Base-by-base conservation (phyloP, 2,797 vertebrate genomes). In the Gouania willdenowi region DNA sequence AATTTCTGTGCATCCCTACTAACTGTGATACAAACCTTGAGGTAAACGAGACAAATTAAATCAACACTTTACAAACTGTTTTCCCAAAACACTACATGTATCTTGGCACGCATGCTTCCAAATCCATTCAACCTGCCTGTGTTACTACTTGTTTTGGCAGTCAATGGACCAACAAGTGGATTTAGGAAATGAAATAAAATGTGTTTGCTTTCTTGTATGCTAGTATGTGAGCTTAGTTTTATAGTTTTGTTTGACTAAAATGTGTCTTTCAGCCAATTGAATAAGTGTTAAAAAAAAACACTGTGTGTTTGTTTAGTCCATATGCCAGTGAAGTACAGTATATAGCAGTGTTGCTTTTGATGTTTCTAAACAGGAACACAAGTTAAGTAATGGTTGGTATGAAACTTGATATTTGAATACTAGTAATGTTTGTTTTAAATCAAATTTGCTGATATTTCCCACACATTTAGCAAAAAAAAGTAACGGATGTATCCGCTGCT, bases 281-380 rank as follows among this genome's bases (percentile, higher is more conserved):
- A 79, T 83, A 82, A 86, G 83, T 86, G 83, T 86, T 84, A 86
- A 86, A 83, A 86, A 86, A 83, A 86, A 81, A 83, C 71, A 74
- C 53, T 53, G 66, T 53, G 61, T 69, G 80, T 84, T 86, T 81
- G 86, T 84, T 86, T 77, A 69, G 77, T 86, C 83, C 81, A 84
- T 86, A 86, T 86, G 83, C 69, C 57, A 71, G 56, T 48, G 67
- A 61, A 53, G 66, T 58, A 53, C 84, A 53, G 66, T 58, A 53
- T 84, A 83, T 78, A 83, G 78, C 76, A 81, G 79, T 58, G 59
- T 62, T 45, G 61, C 59, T 62, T 10, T 67, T 61, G 52, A 55
- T 59, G 40, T 66, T 67, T 84, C 71, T 77, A 73, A 41, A 15
- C 30, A 41, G 39, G 36, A 40, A 43, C 49, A 38, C 21, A 26